Conservation (phyloP, 2,797 vertebrate species). For the Pseudochaenichthys georgianus region DNA sequence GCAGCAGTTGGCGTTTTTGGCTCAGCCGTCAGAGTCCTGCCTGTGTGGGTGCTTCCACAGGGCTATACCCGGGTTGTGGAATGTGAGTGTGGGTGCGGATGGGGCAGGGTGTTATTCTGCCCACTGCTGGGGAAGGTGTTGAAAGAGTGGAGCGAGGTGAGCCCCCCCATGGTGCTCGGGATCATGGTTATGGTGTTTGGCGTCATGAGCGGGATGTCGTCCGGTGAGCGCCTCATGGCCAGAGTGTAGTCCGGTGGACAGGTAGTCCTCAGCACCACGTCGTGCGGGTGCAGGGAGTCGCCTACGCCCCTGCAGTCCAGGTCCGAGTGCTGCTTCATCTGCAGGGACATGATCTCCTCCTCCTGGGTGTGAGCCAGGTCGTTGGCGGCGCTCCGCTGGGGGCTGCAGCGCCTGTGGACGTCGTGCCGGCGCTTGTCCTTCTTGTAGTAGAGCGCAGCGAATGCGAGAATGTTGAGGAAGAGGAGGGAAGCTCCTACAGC, state of each 20-base stretch:
- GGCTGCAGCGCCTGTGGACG: constrained; percentile 96
- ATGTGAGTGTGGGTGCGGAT: constrained; percentile 95
- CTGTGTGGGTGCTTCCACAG: constrained; percentile 44
- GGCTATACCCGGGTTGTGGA: constrained; percentile 99
- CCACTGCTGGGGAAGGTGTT: constrained; percentile 94
- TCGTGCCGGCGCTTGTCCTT: constrained; percentile 98
- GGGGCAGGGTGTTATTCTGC: constrained; percentile 99
- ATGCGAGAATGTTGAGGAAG: constrained; percentile 98
- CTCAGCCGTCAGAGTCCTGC: constrained; percentile 62
- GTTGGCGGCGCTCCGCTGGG: constrained; percentile 93
- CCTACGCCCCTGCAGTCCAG: constrained; percentile 88
- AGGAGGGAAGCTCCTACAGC: constrained; percentile 97
- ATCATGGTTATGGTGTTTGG: constrained; percentile 99
- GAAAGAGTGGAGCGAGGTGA: constrained; percentile 96
- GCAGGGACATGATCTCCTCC: constrained; percentile 99
- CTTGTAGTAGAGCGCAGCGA: constrained; percentile 98
- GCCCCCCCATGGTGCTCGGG: constrained; percentile 97
- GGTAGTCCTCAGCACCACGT: constrained; percentile 98
- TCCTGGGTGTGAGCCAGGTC: constrained; percentile 97
- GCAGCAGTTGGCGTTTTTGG: constrained; percentile 38
- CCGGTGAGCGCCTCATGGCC: constrained; percentile 98
- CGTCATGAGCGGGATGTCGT: constrained; percentile 99
- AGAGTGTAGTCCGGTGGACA: constrained; percentile 99
- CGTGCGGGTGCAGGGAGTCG: constrained; percentile 95
- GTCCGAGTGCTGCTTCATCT: constrained; percentile 99